Base-by-base conservation (phyloP, 30 jellyfish, hydroid and myxozoan species). In the Haliclystus octoradiatus region DNA sequence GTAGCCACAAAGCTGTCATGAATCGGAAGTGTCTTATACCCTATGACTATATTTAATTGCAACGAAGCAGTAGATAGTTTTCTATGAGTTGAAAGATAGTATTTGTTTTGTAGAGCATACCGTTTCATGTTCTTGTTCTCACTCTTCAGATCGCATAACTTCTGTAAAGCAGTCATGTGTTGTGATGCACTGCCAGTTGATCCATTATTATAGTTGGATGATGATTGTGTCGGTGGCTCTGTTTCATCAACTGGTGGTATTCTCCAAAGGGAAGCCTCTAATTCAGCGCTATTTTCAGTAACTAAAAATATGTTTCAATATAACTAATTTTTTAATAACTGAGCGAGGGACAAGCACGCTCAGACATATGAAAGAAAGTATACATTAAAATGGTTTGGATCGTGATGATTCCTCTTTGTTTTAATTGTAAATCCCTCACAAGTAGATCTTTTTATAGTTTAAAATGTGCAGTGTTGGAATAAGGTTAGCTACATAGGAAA, bases 171-270 rank as follows among this genome's bases (percentile, higher is more conserved):
- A 47, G 29, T 27, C 34, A 12, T 32, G 32, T 62, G 72, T 27
- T 81, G 68, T 28, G 79, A 26, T 3, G 78, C 73, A 14, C 75
- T 85, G 14, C 85, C 85, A 7, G 81, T 53, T n/a, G 87, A 33
- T 26, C 57, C 7, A 71, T 84, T 78, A 64, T 78, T 76, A 1
- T 75, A 70, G 31, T 3, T 32, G 15, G 70, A 81, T 29, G 49
- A 31, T 57, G 13, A 74, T n/a, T 31, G 50, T 28, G 31, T 33
- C 4, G 98, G 93, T 3, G 98, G 98, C 29, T 72, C 98, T 5
- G 92, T 76, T 50, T 89, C 98, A 81, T 89, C 98, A 2, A 74
- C 60, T 1, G 98, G 98, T 19, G 98, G 98, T 23, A 89, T 70
- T 64, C 88, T 77, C 98, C 98, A 89, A 2, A 89, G 67, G 0